Evolutionary conservation across 2,113 vertebrate genomes (phyloP), one percentile per base, ranked within the genome.

Genomic region (Elephantulus edwardii): DNA sequence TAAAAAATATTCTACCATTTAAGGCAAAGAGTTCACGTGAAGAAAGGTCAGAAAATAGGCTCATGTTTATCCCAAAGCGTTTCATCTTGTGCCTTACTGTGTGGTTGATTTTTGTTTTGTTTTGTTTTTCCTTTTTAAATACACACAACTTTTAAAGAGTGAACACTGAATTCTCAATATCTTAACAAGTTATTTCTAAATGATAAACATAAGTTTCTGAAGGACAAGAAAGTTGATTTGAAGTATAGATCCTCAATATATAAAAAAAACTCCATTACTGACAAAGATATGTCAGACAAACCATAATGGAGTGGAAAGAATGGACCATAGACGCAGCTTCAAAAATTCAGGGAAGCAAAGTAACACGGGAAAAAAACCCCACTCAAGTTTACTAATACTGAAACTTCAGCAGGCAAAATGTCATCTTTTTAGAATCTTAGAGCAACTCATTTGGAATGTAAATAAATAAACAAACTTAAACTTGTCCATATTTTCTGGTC

Each of bases 1-100:
- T 93, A 98, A 97, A 98, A 97, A 98, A 97, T 94, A 80, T 95
- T 97, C 96, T 96, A 97, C 96, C 96, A 93, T 84, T 96, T 97
- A 97, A 97, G 96, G 96, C 96, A 97, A 97, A 97, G 91, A 97
- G 96, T 97, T 96, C 83, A 66, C 83, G 94, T 97, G 97, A 97
- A 97, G 96, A 98, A 97, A 97, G 75, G 70, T 96, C 80, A 91
- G 88, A 97, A 97, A 97, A 95, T 83, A 97, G 94, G 92, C 94
- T 95, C 95, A 89, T 64, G 74, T 79, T 95, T 97, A 95, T 91
- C 96, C 94, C 94, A 94, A 96, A 93, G 71, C 82, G 95, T 93
- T 97, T 97, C 40, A 80, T 19, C 91, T 96, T 95, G 94, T 86
- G 96, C 92, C 94, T 86, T 80, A 92, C 72, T 94, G 44, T 58